A percentile compares a stretch with the other conserved stretches of the same genome.
Evolutionary conservation across 2,113 vertebrate genomes (phyloP).

Genomic region (Ochotona princeps): DNA sequence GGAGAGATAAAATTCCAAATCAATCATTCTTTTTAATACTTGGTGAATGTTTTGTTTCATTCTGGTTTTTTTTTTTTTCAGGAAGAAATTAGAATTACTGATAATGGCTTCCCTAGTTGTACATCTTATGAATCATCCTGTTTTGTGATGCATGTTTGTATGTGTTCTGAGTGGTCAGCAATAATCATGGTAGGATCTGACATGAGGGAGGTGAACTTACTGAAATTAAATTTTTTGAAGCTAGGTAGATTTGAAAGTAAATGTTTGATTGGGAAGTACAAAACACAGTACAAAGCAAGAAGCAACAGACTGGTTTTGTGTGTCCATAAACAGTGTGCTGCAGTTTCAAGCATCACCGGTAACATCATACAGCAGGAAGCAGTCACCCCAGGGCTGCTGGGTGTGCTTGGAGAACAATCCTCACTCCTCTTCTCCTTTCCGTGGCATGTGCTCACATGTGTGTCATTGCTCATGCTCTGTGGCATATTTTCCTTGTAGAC

Average conservation of each 20-base stretch:
- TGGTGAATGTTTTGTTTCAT: not conserved
- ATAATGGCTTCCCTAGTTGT: not conserved
- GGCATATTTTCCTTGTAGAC: too few relatives aligned
- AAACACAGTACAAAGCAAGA: too few relatives aligned
- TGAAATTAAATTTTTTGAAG: conserved; percentile 7
- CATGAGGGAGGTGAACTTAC: not conserved
- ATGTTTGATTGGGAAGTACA: not conserved
- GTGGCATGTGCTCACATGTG: too few relatives aligned
- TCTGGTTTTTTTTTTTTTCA: conserved; percentile 4
- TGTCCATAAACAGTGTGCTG: too few relatives aligned
- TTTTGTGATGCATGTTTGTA: not conserved
- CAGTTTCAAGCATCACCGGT: too few relatives aligned
- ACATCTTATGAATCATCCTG: not conserved
- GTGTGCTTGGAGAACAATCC: too few relatives aligned
- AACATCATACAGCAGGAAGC: too few relatives aligned
- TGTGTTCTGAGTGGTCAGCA: conserved; percentile 1
- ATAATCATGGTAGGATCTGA: not conserved
- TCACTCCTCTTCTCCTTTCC: too few relatives aligned
- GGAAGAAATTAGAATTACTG: not conserved
- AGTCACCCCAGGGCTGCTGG: too few relatives aligned
- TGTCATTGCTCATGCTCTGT: too few relatives aligned
- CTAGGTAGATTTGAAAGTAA: conserved; percentile 24
- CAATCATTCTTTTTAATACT: not conserved
- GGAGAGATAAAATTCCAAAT: not conserved
- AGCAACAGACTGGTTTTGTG: too few relatives aligned